Evolutionary conservation across 2,888 invertebrate genomes (phyloP).

Genomic region (Sylvicola fuscatus): DNA sequence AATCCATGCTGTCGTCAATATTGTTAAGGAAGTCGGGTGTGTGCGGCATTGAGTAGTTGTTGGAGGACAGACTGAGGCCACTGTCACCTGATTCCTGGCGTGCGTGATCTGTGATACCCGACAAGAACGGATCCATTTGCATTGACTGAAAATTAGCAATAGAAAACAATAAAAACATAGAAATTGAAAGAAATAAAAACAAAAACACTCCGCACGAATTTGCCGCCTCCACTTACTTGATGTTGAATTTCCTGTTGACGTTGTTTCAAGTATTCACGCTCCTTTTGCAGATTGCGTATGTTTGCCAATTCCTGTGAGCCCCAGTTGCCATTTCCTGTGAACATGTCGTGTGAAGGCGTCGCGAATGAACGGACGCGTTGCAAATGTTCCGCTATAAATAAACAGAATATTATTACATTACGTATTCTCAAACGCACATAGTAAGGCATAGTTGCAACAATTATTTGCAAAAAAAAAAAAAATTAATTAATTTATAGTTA

Average conservation of each 20-base stretch:
- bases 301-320: constrained; percentile 12
- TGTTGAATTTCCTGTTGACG: constrained; percentile 76
- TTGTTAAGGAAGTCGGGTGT: constrained; percentile 81
- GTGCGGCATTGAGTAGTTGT: constrained; percentile 72
- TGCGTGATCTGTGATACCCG: constrained; percentile 69
- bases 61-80: constrained; percentile 73
- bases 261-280: constrained; percentile 71
- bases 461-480: too few relatives aligned
- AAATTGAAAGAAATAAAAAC: constrained; percentile 2
- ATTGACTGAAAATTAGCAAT: constrained; percentile 5
- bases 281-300: constrained; percentile 55
- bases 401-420: too few relatives aligned
- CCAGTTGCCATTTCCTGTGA: constrained; percentile 13
- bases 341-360: constrained; percentile 7
- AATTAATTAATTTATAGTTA: too few relatives aligned
- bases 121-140: constrained; percentile 51
- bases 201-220: constrained; percentile 3
- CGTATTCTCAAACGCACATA: too few relatives aligned
- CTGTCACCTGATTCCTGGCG: constrained; percentile 90
- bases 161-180: constrained; percentile 7
- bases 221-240: constrained; percentile 35
- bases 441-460: too few relatives aligned
- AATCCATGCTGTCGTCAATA: constrained; percentile 83
- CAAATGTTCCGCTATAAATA: constrained; percentile 29
- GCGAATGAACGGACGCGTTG: constrained; percentile 20